Evolutionary conservation across 2,888 invertebrate genomes (phyloP).

Genomic region (Rutpela maculata): DNA sequence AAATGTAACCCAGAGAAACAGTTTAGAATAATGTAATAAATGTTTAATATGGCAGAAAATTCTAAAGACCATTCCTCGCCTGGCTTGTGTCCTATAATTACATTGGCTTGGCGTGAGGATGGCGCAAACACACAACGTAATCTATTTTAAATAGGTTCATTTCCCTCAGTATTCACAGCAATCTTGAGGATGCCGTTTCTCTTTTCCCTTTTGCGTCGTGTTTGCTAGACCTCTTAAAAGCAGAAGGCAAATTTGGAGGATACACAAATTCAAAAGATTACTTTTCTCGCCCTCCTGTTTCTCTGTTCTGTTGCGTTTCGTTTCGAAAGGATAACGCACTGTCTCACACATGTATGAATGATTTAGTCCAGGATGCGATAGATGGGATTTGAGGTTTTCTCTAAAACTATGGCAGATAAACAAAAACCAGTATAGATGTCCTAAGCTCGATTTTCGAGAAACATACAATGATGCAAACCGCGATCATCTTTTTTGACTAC

Average conservation of each 20-base stretch:
- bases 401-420: too few species aligned
- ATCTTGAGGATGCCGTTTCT: conserved; percentile 8
- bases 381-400: too few species aligned
- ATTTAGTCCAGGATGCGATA: too few species aligned
- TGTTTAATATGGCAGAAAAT: conserved; percentile 17
- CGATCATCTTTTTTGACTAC: too few species aligned
- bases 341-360: too few species aligned
- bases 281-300: not conserved
- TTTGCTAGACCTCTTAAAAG: not conserved
- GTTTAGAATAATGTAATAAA: not conserved
- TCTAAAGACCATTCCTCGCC: not conserved
- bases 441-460: too few species aligned
- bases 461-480: too few species aligned
- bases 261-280: conserved; percentile 1
- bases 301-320: not conserved
- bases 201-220: not conserved
- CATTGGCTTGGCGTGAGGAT: not conserved
- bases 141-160: conserved; percentile 34
- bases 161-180: conserved; percentile 27
- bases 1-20: not conserved
- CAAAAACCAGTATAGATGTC: too few species aligned
- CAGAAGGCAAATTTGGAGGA: not conserved
- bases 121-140: conserved; percentile 20
- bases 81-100: conserved; percentile 9
- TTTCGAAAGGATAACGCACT: not conserved